A percentile compares a stretch with the other conserved stretches of the same genome.
These are phyloP conservation scores for Aethina tumida DNA, from an alignment of 1,140 invertebrate genomes.

Conservation along the genomic window DNA sequence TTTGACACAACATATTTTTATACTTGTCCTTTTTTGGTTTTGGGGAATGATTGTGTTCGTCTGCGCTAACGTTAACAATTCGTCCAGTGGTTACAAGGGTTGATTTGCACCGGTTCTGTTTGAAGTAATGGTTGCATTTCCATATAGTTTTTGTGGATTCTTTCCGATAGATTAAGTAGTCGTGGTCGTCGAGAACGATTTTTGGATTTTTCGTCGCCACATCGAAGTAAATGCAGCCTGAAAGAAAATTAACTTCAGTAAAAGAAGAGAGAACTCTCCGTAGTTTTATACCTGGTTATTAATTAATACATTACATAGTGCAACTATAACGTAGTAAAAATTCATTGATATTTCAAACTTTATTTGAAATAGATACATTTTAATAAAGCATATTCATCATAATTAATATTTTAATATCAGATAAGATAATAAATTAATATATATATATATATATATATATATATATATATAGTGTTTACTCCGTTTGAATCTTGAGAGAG, in stretches of 20 bases:
- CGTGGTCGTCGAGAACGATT: constrained; percentile 24
- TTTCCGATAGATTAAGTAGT: constrained; percentile 23
- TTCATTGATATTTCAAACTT: too few relatives aligned
- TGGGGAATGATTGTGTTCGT: constrained; percentile 20
- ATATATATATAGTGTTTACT: not conserved
- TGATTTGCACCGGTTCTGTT: constrained; percentile 26
- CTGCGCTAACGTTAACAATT: constrained; percentile 17
- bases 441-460: constrained; percentile 7
- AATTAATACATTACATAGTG: too few relatives aligned
- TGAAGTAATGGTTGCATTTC: constrained; percentile 25
- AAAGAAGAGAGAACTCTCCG: too few relatives aligned
- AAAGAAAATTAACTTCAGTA: constrained; percentile 10
- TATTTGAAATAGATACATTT: constrained; percentile 16
- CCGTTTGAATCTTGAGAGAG: too few relatives aligned
- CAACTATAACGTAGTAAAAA: too few relatives aligned
- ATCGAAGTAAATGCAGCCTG: constrained; percentile 25
- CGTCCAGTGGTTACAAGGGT: constrained; percentile 21
- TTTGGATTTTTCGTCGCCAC: constrained; percentile 26
- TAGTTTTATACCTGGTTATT: too few relatives aligned
- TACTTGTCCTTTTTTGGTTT: constrained; percentile 12
- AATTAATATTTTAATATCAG: not conserved
- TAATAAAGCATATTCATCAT: constrained; percentile 17
- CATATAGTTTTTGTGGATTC: constrained; percentile 21
- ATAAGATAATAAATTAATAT: not conserved
- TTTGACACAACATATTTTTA: constrained; percentile 20